A percentile compares a stretch with the other conserved stretches of the same genome.
These are phyloP conservation scores for Drosophila kurseongensis DNA, from an alignment of 1,140 invertebrate species.

Conservation along the genomic window DNA sequence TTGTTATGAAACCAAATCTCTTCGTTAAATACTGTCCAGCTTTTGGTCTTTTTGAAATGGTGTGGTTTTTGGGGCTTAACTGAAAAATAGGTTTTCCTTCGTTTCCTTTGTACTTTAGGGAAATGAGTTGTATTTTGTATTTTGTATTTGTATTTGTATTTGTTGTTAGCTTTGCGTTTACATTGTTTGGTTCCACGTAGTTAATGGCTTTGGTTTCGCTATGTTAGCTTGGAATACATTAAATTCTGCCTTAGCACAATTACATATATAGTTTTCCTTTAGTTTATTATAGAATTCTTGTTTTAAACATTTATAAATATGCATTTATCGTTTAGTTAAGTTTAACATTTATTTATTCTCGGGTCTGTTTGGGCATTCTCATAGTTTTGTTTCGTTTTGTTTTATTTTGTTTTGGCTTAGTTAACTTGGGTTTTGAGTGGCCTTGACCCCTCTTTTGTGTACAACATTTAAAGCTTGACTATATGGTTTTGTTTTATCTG, in stretches of 20 bases:
- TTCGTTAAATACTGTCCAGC: conserved; percentile 51
- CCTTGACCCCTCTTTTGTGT: conserved; percentile 32
- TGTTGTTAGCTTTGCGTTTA: conserved; percentile 56
- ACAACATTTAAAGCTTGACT: conserved; percentile 82
- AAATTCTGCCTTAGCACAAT: conserved; percentile 50
- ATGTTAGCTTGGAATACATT: conserved; percentile 57
- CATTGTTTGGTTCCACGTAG: conserved; percentile 49
- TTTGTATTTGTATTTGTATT: conserved; percentile 33
- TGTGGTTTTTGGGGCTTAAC: conserved; percentile 17
- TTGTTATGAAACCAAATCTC: conserved; percentile 73
- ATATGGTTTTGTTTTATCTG: conserved; percentile 41
- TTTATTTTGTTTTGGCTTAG: conserved; percentile 28
- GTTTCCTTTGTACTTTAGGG: conserved; percentile 38
- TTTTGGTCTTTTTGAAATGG: conserved; percentile 45
- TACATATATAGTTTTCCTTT: conserved; percentile 46
- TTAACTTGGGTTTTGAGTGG: conserved; percentile 38
- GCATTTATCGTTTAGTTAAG: conserved; percentile 37
- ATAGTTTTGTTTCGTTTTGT: conserved; percentile 29
- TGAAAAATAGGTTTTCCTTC: conserved; percentile 14
- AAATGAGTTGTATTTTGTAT: conserved; percentile 50
- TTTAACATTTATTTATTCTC: conserved; percentile 65
- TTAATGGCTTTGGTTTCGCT: conserved; percentile 44
- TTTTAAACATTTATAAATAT: conserved; percentile 81
- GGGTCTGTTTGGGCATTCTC: conserved; percentile 19
- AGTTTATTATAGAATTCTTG: conserved; percentile 54